Evolutionary conservation across 2,113 vertebrate genomes (phyloP).

Genomic region (Ciconia stormi): DNA sequence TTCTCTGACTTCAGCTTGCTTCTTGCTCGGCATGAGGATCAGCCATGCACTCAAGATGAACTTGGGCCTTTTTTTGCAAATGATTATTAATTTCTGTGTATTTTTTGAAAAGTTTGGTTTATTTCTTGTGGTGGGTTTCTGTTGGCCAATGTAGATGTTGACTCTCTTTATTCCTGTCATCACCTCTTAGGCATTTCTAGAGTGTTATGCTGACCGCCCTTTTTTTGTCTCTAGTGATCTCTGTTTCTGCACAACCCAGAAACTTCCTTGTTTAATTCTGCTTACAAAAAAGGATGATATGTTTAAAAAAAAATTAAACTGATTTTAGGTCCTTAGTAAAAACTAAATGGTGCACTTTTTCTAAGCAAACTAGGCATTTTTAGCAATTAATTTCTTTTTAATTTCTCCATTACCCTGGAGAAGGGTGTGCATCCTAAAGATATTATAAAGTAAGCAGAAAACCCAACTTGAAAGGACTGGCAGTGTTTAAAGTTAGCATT

Average conservation of each 20-base stretch:
- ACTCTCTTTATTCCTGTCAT: neutral
- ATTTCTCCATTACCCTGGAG: constrained; percentile 7
- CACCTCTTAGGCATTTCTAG: constrained; percentile 15
- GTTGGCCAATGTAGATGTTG: neutral
- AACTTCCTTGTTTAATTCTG: neutral
- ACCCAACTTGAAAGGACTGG: constrained; percentile 19
- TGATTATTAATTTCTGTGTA: constrained; percentile 8
- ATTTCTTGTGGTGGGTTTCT: constrained; percentile 17
- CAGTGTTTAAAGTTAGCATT: constrained; percentile 51
- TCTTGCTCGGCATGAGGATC: neutral
- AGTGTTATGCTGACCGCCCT: neutral
- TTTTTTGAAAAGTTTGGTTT: neutral
- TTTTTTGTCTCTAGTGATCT: neutral
- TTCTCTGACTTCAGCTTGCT: neutral
- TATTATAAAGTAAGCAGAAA: constrained; percentile 35
- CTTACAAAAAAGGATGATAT: neutral
- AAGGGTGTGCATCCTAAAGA: constrained; percentile 31
- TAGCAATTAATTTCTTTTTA: constrained; percentile 12
- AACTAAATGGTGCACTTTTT: neutral
- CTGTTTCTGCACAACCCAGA: neutral
- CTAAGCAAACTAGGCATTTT: neutral
- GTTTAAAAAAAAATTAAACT: neutral
- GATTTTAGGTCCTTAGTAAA: neutral
- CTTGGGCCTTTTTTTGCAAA: neutral
- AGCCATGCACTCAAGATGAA: neutral